Conservation (phyloP, 2,113 vertebrate genomes). For the Antechinus flavipes region DNA sequence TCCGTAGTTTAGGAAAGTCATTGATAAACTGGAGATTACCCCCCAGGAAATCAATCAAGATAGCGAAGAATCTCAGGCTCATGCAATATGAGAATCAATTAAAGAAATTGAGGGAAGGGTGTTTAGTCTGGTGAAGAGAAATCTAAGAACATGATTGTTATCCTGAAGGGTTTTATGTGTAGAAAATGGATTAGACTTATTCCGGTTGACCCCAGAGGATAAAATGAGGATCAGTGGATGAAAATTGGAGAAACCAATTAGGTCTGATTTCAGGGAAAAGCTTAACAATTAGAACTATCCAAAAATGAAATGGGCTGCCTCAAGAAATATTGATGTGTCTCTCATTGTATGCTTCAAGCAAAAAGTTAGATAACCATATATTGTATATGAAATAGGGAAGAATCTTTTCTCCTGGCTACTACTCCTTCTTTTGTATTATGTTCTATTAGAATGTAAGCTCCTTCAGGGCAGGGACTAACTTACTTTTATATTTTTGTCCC, state of each 20-base stretch:
- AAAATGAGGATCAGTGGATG: not conserved
- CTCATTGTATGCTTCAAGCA: not conserved
- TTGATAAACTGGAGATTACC: not conserved
- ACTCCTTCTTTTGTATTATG: not conserved
- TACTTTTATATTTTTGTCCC: not conserved
- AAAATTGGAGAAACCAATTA: not conserved
- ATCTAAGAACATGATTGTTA: not conserved
- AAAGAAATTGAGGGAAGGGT: not conserved
- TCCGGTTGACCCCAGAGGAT: not conserved
- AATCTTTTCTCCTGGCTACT: not conserved
- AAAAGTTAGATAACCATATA: not conserved
- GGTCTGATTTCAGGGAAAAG: not conserved
- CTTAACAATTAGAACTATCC: not conserved
- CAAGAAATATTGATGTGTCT: not conserved
- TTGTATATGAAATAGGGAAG: not conserved
- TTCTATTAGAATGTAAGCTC: not conserved
- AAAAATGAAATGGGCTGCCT: not conserved
- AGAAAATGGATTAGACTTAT: not conserved
- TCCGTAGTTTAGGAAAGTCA: not conserved
- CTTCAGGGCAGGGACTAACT: not conserved
- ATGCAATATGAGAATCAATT: not conserved
- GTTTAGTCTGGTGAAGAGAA: not conserved
- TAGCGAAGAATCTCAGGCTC: not conserved
- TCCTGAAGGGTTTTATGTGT: not conserved
- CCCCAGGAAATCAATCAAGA: not conserved